Evolutionary conservation across 53 echinoderm and acorn worm species (phyloP), one percentile per base, ranked within the genome.

Genomic region (Luidia sarsii): DNA sequence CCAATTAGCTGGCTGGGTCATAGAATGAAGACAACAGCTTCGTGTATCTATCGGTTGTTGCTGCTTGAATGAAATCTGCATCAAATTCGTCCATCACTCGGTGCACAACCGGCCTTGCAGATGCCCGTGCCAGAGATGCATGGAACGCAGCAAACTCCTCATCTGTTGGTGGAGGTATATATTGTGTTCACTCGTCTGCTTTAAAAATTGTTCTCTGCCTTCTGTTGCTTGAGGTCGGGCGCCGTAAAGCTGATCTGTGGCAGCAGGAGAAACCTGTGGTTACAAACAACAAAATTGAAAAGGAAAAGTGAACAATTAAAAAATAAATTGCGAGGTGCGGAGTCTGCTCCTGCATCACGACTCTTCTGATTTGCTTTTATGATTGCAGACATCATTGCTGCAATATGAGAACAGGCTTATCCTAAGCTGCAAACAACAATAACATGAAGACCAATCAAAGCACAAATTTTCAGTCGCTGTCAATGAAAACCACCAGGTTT

Each of bases 381-480:
- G 43, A 43, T 13, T 6, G 7, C 13, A 13, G 43, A 43, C 43
- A 43, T 43, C 43, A 43, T 24, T 68, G 65, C 80, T 64, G 80
- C 80, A 46, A 80, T 56, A 49, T 80, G 80, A 28, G 56, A 55
- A 80, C 65, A 80, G 30, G 80, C n/a, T n/a, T n/a, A n/a, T n/a
- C n/a, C n/a, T n/a, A n/a, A n/a, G n/a, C n/a, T n/a, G n/a, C n/a
- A n/a, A n/a, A n/a, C n/a, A n/a, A n/a, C n/a, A n/a, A n/a, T n/a
- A n/a, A n/a, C n/a, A n/a, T n/a, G 15, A 18, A 7, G 18, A 51
- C 3, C 15, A 51, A 9, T 51, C 8, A 51, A 9, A 51, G 3
- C 3, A 16, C 3, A 7, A 51, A 15, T 9, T n/a, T n/a, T n/a
- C n/a, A n/a, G n/a, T n/a, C n/a, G n/a, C n/a, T n/a, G n/a, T n/a